Percentiles rank a stretch among this genome's conserved stretches.
These are phyloP conservation scores for Psylliodes chrysocephalus DNA, from an alignment of 2,888 invertebrate genomes.

Conservation along the genomic window DNA sequence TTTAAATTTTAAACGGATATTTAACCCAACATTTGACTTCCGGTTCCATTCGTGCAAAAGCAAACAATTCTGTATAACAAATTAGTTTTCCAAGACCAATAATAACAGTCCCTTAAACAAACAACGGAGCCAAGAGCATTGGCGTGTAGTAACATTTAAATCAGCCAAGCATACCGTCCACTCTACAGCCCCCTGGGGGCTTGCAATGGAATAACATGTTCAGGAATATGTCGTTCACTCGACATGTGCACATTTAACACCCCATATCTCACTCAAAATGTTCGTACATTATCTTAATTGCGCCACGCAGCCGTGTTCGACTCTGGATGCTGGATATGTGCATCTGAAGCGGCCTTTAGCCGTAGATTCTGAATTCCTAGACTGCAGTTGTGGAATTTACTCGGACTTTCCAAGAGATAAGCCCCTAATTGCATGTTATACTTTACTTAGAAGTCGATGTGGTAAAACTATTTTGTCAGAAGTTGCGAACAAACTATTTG, in stretches of 20 bases:
- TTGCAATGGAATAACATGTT: slow-evolving; percentile 54
- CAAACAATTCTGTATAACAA: slow-evolving; percentile 7
- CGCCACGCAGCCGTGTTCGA: slow-evolving; percentile 40
- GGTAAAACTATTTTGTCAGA: no score
- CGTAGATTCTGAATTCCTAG: background rate
- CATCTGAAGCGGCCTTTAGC: slow-evolving; percentile 21
- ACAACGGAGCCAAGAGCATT: slow-evolving; percentile 48
- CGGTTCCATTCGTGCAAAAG: slow-evolving; percentile 4
- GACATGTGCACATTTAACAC: slow-evolving; percentile 54
- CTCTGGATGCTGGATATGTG: no score
- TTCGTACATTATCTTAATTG: slow-evolving; percentile 55
- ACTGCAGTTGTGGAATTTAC: slow-evolving; percentile 8
- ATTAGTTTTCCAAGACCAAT: slow-evolving; percentile 25
- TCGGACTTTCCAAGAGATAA: background rate
- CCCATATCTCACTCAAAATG: slow-evolving; percentile 51
- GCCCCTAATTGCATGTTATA: background rate
- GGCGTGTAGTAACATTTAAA: slow-evolving; percentile 56
- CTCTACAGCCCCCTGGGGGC: slow-evolving; percentile 47
- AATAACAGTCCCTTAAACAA: slow-evolving; percentile 28
- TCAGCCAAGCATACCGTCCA: slow-evolving; percentile 49
- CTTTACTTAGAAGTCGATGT: no score
- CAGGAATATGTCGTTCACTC: slow-evolving; percentile 53
- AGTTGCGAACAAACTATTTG: no score
- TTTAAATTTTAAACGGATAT: no score
- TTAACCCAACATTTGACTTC: no score